Percentiles rank a stretch among this genome's conserved stretches.
phyloP scores from a whole-genome alignment of 2,797 vertebrate species.

The Amphiprion clarkii region DNA sequence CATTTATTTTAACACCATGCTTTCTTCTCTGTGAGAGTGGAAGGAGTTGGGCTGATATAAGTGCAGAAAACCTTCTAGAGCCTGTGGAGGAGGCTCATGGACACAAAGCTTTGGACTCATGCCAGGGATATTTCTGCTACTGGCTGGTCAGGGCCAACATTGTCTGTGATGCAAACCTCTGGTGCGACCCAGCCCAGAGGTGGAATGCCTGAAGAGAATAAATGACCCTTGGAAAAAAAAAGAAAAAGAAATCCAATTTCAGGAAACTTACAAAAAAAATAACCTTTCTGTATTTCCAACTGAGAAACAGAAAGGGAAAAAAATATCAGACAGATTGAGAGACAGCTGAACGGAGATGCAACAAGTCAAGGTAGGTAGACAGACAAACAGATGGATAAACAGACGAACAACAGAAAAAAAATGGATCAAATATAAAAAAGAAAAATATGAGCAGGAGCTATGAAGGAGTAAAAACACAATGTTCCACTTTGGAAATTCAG shows the following conservation, averaged over 20 bases:
- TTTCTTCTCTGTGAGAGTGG: constrained; percentile 9
- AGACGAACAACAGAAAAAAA: neutral
- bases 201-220: constrained; percentile 45
- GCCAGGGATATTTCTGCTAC: constrained; percentile 51
- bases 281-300: constrained; percentile 4
- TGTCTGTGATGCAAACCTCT: constrained; percentile 49
- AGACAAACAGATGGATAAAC: constrained; percentile 18
- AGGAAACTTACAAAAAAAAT: constrained; percentile 21
- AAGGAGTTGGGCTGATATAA: constrained; percentile 22
- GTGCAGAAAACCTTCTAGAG: constrained; percentile 36
- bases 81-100: constrained; percentile 35
- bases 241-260: neutral
- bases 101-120: constrained; percentile 44
- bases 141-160: constrained; percentile 28
- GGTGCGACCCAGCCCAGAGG: constrained; percentile 43
- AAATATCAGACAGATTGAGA: constrained; percentile 29
- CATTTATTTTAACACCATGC: constrained; percentile 7
- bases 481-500: constrained; percentile 48
- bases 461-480: constrained; percentile 21
- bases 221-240: constrained; percentile 2
- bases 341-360: constrained; percentile 11
- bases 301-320: constrained; percentile 3
- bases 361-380: constrained; percentile 12
- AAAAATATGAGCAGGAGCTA: constrained; percentile 1
- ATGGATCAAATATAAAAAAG: neutral